phyloP scores from a whole-genome alignment of 2,113 vertebrate genomes.

The Motacilla alba region DNA sequence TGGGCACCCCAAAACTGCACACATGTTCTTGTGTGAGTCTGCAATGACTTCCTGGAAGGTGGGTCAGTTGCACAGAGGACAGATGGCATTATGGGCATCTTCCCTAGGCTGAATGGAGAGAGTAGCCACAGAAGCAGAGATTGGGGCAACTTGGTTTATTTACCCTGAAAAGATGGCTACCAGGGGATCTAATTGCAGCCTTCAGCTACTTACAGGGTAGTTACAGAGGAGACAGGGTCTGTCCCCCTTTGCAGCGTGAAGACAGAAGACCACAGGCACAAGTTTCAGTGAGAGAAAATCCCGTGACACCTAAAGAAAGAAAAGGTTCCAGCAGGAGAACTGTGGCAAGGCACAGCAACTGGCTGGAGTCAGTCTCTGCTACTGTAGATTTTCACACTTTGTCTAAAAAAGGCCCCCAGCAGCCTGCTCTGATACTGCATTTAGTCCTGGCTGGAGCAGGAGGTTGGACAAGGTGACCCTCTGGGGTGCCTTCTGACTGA shows the following conservation, averaged over 20 bases:
- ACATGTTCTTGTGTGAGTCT: not conserved
- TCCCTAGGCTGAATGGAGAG: not conserved
- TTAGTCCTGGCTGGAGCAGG: not conserved
- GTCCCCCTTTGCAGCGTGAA: accelerated
- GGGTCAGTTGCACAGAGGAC: not conserved
- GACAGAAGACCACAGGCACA: not conserved
- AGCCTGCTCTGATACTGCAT: not conserved
- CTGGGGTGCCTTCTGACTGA: not conserved
- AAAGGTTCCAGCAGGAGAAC: not conserved
- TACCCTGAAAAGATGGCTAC: not conserved
- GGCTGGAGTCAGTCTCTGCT: not conserved
- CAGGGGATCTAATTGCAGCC: not conserved
- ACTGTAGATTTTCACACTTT: not conserved
- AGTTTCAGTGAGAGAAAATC: not conserved
- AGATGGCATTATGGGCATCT: not conserved
- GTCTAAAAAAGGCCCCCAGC: not conserved
- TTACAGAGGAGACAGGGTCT: not conserved
- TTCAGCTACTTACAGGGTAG: not conserved
- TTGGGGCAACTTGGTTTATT: not conserved
- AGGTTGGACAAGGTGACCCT: not conserved
- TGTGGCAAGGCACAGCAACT: not conserved
- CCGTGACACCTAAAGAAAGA: not conserved
- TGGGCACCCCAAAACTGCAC: not conserved
- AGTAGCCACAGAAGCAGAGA: not conserved
- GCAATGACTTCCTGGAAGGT: not conserved